Percentiles rank a stretch among this genome's conserved stretches.
These are phyloP conservation scores for Xyrichtys novacula DNA, from an alignment of 2,797 vertebrate species.

Conservation along the genomic window DNA sequence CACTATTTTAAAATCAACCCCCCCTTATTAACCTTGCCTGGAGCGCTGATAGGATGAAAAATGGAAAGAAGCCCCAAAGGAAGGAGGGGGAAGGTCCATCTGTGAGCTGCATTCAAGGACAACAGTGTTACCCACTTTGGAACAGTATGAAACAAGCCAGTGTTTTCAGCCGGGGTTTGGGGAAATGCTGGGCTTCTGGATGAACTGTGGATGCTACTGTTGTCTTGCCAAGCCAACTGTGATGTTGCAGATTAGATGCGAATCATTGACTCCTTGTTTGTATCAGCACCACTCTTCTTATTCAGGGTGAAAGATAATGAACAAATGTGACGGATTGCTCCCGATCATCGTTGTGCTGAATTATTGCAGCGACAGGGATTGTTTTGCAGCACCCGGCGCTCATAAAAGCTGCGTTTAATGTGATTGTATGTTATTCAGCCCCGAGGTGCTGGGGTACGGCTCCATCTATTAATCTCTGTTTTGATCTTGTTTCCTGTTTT, in stretches of 20 bases:
- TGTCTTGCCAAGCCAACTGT: conserved; percentile 78
- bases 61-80: conserved; percentile 74
- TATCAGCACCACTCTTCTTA: conserved; percentile 48
- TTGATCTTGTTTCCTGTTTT: conserved; percentile 49
- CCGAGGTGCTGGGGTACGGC: conserved; percentile 35
- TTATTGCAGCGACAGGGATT: conserved; percentile 40
- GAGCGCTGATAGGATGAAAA: conserved; percentile 76
- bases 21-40: conserved; percentile 70
- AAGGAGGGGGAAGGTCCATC: conserved; percentile 72
- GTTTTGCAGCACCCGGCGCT: conserved; percentile 37
- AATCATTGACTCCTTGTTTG: conserved; percentile 80
- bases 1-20: conserved; percentile 39
- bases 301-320: conserved; percentile 70
- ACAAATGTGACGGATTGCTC: conserved; percentile 70
- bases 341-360: conserved; percentile 62
- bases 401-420: conserved; percentile 63
- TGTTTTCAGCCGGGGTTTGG: conserved; percentile 74
- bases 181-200: conserved; percentile 65
- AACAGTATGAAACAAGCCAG: conserved; percentile 81
- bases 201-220: conserved; percentile 79
- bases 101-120: conserved; percentile 83
- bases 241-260: conserved; percentile 75
- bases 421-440: conserved; percentile 62
- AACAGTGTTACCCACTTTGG: conserved; percentile 82
- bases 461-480: conserved; percentile 57